These are phyloP conservation scores for Acanthosepion esculentum DNA, from an alignment of 2,888 invertebrate species.

Conservation along the genomic window DNA sequence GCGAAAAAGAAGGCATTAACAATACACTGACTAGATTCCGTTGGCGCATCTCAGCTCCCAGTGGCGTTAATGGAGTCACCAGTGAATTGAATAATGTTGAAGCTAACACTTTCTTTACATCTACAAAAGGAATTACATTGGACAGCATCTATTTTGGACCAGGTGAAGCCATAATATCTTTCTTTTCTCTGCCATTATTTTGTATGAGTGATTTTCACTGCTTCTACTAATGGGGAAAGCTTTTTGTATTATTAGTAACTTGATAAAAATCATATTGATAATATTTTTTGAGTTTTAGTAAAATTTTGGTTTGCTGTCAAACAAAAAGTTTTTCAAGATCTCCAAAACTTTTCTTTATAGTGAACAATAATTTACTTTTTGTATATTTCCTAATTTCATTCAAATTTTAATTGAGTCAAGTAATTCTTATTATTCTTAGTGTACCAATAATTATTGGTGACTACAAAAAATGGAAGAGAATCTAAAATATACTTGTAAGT, in stretches of 20 bases:
- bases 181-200: background rate
- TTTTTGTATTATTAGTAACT: background rate
- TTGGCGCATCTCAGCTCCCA: slow-evolving; percentile 73
- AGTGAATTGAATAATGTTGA: slow-evolving; percentile 69
- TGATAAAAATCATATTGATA: background rate
- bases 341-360: background rate
- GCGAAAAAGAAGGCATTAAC: slow-evolving; percentile 71
- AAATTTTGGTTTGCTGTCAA: too few relatives aligned
- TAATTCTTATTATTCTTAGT: too few relatives aligned
- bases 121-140: slow-evolving; percentile 69
- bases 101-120: slow-evolving; percentile 73
- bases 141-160: slow-evolving; percentile 74
- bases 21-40: slow-evolving; percentile 71
- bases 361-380: too few relatives aligned
- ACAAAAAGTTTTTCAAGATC: background rate
- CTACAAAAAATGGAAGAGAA: too few relatives aligned
- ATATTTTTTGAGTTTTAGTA: background rate
- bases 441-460: too few relatives aligned
- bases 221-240: background rate
- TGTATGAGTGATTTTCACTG: background rate
- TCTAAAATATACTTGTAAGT: too few relatives aligned
- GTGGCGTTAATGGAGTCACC: slow-evolving; percentile 65
- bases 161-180: slow-evolving; percentile 60
- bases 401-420: too few relatives aligned
- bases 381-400: too few relatives aligned